Base-by-base conservation (phyloP, 2,888 invertebrate species). In the Eurytoma adleriae region DNA sequence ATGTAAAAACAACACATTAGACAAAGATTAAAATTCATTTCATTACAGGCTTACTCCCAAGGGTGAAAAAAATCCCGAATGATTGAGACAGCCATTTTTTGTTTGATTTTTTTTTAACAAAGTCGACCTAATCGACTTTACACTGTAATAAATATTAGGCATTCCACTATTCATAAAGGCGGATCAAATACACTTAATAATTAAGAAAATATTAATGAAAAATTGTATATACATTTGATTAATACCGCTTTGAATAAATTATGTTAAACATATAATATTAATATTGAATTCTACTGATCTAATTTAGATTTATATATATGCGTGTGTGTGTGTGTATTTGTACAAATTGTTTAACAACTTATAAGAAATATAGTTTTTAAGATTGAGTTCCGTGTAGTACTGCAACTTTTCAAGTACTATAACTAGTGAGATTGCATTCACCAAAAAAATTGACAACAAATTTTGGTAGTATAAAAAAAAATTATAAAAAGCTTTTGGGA, bases 201-300 rank as follows among this genome's bases (percentile, higher is more conserved):
- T 72, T 86, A 86, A 84, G 83, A 48, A 18, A 10, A 40, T 40
- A 64, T 40, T 64, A 64, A 18, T 64, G 16, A 27, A 87, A 85
- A 86, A 88, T 87, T 90, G 89, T 89, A 90, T 88, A 89, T 90
- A 90, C 84, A 86, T 86, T 82, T 88, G 86, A 88, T 86, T 85
- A 87, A 86, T 87, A 86, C 86, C 83, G 87, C 87, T 89, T 84
- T 85, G 86, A 89, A 87, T 88, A 89, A 87, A 88, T 87, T 85
- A 85, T 80, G 84, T 85, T 84, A 68, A 79, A 81, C 62, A 78
- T 83, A 83, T 80, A 24, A 74, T 76, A 77, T 64, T 73, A 77
- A 78, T 62, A 74, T 74, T 59, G 61, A 77, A 77, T 71, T 16
- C 71, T 74, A 76, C 59, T 82, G 66, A 72, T 79, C 76, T 69